A percentile compares a stretch with the other conserved stretches of the same genome.
phyloP scores from a whole-genome alignment of 2,113 vertebrate genomes.

The Protobothrops mucrosquamatus region DNA sequence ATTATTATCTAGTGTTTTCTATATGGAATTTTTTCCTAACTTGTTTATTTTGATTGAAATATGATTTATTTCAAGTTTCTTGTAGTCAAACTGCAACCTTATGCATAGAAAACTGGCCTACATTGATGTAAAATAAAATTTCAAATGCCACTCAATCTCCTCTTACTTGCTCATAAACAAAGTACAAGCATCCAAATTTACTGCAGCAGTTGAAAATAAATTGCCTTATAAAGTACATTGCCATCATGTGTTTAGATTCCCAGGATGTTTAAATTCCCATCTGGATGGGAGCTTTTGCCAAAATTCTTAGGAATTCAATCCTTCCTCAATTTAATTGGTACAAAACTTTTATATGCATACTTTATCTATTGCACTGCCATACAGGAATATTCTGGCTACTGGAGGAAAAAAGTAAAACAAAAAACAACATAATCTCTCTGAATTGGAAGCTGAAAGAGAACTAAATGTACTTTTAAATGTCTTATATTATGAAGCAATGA shows the following conservation, averaged over 20 bases:
- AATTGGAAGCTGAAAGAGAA: not conserved
- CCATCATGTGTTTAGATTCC: not conserved
- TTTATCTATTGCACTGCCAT: not conserved
- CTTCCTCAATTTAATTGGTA: too few relatives aligned
- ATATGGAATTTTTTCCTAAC: not conserved
- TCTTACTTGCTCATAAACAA: not conserved
- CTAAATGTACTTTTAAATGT: not conserved
- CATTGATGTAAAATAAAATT: not conserved
- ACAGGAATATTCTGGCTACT: not conserved
- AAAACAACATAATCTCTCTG: not conserved
- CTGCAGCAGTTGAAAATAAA: not conserved
- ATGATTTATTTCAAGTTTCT: not conserved
- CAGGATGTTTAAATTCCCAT: not conserved
- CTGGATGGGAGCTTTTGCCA: not conserved
- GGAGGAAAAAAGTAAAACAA: not conserved
- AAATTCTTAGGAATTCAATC: not conserved
- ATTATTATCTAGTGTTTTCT: not conserved
- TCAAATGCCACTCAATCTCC: not conserved
- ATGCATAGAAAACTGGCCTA: not conserved
- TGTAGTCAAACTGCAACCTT: not conserved
- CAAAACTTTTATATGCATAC: not conserved
- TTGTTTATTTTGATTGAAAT: not conserved
- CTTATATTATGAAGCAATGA: not conserved
- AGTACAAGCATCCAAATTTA: not conserved
- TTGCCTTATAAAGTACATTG: not conserved